phyloP scores from a whole-genome alignment of 2,113 vertebrate species.

The Columbina picui region DNA sequence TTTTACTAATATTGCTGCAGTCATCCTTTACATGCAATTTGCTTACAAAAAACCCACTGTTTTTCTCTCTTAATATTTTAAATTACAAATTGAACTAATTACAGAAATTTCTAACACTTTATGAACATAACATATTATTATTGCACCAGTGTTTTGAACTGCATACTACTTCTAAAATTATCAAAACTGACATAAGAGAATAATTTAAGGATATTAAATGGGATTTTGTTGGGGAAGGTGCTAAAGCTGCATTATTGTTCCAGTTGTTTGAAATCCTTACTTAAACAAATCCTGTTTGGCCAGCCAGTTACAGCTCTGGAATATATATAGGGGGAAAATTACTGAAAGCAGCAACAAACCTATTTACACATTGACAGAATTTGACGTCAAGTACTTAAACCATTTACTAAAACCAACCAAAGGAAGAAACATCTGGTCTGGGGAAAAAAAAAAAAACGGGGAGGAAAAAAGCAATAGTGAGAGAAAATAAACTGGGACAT shows the following conservation, averaged over 20 bases:
- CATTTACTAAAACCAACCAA: not conserved
- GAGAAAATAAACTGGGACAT: not conserved
- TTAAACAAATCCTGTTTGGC: conserved; percentile 22
- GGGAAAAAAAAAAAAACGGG: not conserved
- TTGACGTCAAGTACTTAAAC: not conserved
- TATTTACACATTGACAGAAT: not conserved
- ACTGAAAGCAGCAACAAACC: not conserved
- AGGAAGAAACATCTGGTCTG: not conserved
- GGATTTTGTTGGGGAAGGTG: not conserved
- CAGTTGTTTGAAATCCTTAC: not conserved
- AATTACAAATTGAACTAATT: conserved; percentile 35
- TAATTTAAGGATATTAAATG: conserved; percentile 13
- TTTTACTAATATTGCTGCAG: conserved; percentile 51
- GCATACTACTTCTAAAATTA: not conserved
- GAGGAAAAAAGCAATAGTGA: not conserved
- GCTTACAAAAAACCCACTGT: not conserved
- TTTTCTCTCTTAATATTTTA: conserved; percentile 59
- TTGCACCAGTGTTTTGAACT: not conserved
- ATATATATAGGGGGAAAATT: not conserved
- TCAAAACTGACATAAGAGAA: conserved; percentile 2
- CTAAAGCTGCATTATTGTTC: conserved; percentile 7
- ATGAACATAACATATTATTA: not conserved
- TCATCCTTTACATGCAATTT: conserved; percentile 45
- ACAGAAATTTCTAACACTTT: not conserved
- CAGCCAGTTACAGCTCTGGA: not conserved